Evolutionary conservation across 1,140 invertebrate species (phyloP).

Genomic region (Sminthurinus signatus): DNA sequence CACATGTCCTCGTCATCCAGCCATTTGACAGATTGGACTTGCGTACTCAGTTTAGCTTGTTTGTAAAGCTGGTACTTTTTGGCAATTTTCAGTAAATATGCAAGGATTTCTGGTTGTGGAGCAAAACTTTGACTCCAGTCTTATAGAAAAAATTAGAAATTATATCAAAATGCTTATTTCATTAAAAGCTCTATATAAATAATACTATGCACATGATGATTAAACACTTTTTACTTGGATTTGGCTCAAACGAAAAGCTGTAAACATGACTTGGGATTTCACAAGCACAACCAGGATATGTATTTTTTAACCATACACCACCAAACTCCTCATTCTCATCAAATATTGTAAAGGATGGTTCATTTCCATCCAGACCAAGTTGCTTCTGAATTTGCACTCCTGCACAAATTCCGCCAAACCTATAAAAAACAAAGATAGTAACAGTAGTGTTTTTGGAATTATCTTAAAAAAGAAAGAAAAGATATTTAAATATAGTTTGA

Average conservation of each 20-base stretch:
- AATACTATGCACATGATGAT: no score
- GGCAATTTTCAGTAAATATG: slow-evolving; percentile 15
- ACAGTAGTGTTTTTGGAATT: no score
- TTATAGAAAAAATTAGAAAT: no score
- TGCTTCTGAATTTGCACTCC: slow-evolving; percentile 27
- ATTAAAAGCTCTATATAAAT: no score
- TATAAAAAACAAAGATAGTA: not conserved
- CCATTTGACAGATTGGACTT: slow-evolving; percentile 24
- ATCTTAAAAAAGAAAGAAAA: no score
- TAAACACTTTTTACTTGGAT: slow-evolving; percentile 29
- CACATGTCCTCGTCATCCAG: slow-evolving; percentile 19
- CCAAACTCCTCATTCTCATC: slow-evolving; percentile 25
- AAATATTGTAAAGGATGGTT: slow-evolving; percentile 21
- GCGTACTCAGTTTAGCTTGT: slow-evolving; percentile 10
- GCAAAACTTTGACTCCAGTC: slow-evolving; percentile 29
- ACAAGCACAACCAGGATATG: slow-evolving; percentile 32
- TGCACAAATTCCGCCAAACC: slow-evolving; percentile 31
- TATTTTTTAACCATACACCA: slow-evolving; percentile 29
- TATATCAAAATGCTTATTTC: no score
- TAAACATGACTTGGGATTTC: slow-evolving; percentile 28
- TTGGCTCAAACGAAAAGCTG: slow-evolving; percentile 32
- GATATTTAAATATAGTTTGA: no score
- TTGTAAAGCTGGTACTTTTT: slow-evolving; percentile 24
- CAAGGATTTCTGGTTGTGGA: slow-evolving; percentile 24
- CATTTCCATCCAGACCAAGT: slow-evolving; percentile 8